phyloP scores from a whole-genome alignment of 2,797 vertebrate genomes.

The Manis crassicaudata region DNA sequence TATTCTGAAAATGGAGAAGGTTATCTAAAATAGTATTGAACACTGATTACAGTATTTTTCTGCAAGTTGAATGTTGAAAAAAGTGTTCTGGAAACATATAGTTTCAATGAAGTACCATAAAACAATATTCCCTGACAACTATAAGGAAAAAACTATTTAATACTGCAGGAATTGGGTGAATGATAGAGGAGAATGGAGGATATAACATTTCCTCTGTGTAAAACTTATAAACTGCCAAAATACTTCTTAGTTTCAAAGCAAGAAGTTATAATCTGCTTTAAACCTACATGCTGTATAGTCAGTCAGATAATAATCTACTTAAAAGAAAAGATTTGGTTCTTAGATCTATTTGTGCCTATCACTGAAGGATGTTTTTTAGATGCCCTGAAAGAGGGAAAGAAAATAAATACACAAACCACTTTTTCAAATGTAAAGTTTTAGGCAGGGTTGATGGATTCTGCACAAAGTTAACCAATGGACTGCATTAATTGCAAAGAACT shows the following conservation, averaged over 20 bases:
- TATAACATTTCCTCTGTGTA: background rate
- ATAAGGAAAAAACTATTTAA: background rate
- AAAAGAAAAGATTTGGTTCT: background rate
- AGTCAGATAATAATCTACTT: background rate
- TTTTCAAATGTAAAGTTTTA: slow-evolving; percentile 4
- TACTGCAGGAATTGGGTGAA: background rate
- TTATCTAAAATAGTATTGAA: background rate
- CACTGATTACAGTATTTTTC: background rate
- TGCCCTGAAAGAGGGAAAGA: background rate
- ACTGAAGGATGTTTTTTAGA: background rate
- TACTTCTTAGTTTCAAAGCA: slow-evolving; percentile 2
- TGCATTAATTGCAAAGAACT: background rate
- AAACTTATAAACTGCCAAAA: background rate
- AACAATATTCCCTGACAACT: background rate
- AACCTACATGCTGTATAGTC: background rate
- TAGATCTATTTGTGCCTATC: background rate
- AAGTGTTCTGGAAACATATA: background rate
- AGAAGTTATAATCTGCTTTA: background rate
- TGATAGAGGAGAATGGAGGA: background rate
- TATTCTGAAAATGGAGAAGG: background rate
- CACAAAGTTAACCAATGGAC: background rate
- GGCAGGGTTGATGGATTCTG: background rate
- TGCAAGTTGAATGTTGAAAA: background rate
- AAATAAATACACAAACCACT: background rate
- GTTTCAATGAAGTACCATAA: background rate